phyloP scores from a whole-genome alignment of 2,888 invertebrate genomes.

The Boloria selene region DNA sequence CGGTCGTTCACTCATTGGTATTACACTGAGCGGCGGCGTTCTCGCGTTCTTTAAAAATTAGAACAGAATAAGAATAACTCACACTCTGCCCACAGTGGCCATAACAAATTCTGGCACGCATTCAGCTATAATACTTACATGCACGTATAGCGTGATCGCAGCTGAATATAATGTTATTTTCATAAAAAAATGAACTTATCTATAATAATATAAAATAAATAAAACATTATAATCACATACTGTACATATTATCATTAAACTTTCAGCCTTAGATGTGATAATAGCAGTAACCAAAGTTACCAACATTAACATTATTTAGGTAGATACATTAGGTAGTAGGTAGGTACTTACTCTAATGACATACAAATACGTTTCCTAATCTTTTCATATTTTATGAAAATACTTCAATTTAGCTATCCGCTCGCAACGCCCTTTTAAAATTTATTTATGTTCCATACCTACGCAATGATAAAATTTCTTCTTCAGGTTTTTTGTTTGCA shows the following conservation, averaged over 20 bases:
- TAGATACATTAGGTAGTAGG: no score
- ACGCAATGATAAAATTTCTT: no score
- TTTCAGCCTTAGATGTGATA: neutral
- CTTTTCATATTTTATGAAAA: no score
- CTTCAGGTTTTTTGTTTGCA: no score
- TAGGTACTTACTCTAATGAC: neutral
- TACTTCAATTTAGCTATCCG: no score
- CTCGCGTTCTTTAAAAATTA: slow-evolving; percentile 52
- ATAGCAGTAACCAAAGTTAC: neutral
- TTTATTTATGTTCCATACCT: no score
- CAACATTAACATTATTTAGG: neutral
- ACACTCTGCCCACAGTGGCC: slow-evolving; percentile 37
- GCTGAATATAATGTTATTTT: slow-evolving; percentile 18
- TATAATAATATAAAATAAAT: slow-evolving; percentile 6
- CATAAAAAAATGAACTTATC: slow-evolving; percentile 10
- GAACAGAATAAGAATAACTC: slow-evolving; percentile 36
- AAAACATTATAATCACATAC: neutral
- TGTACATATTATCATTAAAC: neutral
- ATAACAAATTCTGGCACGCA: slow-evolving; percentile 63
- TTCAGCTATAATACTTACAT: slow-evolving; percentile 54
- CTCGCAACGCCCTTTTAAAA: no score
- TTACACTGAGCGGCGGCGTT: slow-evolving; percentile 31
- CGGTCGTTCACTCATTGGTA: slow-evolving; percentile 60
- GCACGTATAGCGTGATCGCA: slow-evolving; percentile 34
- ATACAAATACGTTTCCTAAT: no score